A percentile compares a stretch with the other conserved stretches of the same genome.
phyloP scores from a whole-genome alignment of 2,113 vertebrate species.

The Phylloscopus trochilus region DNA sequence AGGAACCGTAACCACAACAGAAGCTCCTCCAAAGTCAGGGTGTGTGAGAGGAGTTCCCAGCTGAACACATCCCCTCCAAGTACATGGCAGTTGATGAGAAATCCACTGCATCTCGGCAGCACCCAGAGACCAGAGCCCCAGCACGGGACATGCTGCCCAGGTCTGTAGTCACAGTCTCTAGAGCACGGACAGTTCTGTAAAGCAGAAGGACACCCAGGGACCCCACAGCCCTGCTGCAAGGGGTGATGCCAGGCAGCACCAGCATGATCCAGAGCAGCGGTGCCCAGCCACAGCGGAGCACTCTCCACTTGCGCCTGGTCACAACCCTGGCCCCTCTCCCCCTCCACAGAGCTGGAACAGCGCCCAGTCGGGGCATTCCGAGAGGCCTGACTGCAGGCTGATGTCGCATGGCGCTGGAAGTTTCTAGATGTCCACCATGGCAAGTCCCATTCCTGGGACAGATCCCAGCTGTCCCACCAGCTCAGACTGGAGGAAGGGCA shows the following conservation, averaged over 20 bases:
- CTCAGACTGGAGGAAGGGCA: not conserved
- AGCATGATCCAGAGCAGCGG: not conserved
- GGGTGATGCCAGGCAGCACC: fast-evolving
- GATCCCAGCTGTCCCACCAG: conserved; percentile 48
- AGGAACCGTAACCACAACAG: not conserved
- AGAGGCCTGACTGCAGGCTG: not conserved
- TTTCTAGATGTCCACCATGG: conserved; percentile 19
- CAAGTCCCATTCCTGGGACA: not conserved
- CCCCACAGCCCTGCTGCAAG: fast-evolving
- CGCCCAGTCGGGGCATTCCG: fast-evolving
- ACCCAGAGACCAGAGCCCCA: not conserved
- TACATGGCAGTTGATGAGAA: not conserved
- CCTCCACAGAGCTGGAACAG: not conserved
- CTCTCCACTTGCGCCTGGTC: not conserved
- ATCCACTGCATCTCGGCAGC: not conserved
- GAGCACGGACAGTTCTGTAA: not conserved
- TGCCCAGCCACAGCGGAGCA: not conserved
- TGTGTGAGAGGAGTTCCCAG: not conserved
- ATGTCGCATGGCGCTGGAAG: not conserved
- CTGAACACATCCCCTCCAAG: not conserved
- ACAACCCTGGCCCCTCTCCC: fast-evolving
- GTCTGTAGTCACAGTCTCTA: not conserved
- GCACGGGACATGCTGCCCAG: fast-evolving
- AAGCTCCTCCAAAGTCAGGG: not conserved
- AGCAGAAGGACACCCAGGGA: fast-evolving